Conservation (phyloP, 2,113 vertebrate species). For the Podarcis cretensis region DNA sequence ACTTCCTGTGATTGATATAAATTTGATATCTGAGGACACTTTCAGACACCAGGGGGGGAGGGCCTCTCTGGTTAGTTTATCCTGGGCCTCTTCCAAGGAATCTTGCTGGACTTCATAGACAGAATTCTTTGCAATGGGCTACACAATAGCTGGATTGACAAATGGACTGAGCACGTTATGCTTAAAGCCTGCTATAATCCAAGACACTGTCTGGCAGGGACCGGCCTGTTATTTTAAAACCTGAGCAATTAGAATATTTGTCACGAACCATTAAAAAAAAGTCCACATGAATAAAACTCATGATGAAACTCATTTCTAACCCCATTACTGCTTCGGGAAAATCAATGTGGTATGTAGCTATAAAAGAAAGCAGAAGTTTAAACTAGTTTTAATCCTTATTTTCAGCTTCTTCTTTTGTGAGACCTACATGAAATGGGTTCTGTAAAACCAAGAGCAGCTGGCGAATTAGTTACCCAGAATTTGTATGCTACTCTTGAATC, state of each 20-base stretch:
- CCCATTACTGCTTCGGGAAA: neutral
- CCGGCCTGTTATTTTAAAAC: accelerated
- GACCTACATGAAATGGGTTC: neutral
- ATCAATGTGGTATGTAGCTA: neutral
- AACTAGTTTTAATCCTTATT: neutral
- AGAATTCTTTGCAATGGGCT: conserved; percentile 11
- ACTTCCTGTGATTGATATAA: conserved; percentile 74
- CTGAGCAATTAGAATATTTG: neutral
- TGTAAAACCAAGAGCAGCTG: neutral
- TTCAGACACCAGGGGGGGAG: conserved; percentile 69
- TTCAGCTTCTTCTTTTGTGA: neutral
- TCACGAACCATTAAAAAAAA: neutral
- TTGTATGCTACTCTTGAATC: neutral
- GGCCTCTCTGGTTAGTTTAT: conserved; percentile 71
- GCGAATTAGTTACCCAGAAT: neutral
- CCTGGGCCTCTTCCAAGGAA: conserved; percentile 68
- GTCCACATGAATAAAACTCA: neutral
- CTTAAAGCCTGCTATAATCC: neutral
- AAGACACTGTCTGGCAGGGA: neutral
- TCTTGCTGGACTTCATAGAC: conserved; percentile 35
- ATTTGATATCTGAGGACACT: conserved; percentile 70
- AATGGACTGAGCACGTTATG: neutral
- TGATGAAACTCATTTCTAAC: neutral
- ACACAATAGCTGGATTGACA: neutral
- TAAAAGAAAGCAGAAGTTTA: neutral